Percentiles rank a stretch among this genome's conserved stretches.
These are phyloP conservation scores for Eurosta solidaginis DNA, from an alignment of 1,140 invertebrate genomes.

Conservation along the genomic window DNA sequence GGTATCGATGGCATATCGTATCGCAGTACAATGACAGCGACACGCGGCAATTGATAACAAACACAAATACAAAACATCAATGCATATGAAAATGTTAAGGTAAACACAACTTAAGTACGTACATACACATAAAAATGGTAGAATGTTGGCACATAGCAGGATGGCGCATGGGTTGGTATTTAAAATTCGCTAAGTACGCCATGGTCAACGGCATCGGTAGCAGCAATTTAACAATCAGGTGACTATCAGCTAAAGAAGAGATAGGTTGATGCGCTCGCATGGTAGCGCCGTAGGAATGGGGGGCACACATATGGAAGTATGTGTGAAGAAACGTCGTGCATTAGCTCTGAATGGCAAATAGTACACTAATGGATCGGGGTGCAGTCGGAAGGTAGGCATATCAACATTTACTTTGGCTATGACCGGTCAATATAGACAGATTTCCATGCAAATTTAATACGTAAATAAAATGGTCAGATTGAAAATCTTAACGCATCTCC, in stretches of 20 bases:
- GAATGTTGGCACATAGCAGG: background rate
- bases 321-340: background rate
- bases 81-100: background rate
- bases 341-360: too few relatives aligned
- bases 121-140: background rate
- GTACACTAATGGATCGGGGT: too few relatives aligned
- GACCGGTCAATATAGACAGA: slow-evolving; percentile 59
- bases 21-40: slow-evolving; percentile 1
- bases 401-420: slow-evolving; percentile 13
- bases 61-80: background rate
- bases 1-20: slow-evolving; percentile 29
- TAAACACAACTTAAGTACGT: background rate
- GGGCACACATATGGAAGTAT: background rate
- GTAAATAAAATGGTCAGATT: slow-evolving; percentile 58
- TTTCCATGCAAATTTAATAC: slow-evolving; percentile 60
- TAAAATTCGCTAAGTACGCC: slow-evolving; percentile 18
- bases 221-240: background rate
- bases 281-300: background rate
- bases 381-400: background rate
- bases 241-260: background rate
- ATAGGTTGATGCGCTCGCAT: background rate
- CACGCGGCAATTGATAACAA: slow-evolving; percentile 30
- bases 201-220: background rate
- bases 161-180: background rate
- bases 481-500: slow-evolving; percentile 53